A percentile compares a stretch with the other conserved stretches of the same genome.
These are phyloP conservation scores for Rutilus rutilus DNA, from an alignment of 2,113 vertebrate genomes.

Conservation along the genomic window DNA sequence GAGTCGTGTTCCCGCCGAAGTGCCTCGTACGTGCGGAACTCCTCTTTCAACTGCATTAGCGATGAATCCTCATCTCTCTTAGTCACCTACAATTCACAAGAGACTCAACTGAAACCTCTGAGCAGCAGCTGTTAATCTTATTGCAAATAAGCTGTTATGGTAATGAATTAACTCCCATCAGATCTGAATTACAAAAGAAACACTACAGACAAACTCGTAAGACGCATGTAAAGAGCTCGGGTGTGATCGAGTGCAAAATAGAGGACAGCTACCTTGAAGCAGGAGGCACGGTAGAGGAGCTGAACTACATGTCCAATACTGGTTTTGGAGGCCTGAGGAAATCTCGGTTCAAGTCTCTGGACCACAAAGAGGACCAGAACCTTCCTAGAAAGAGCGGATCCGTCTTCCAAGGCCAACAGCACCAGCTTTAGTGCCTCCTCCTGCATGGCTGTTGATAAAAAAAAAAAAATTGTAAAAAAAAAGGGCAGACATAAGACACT, in stretches of 20 bases:
- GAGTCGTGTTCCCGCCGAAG: constrained; percentile 96
- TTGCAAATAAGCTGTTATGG: background rate
- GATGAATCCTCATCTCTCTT: constrained; percentile 98
- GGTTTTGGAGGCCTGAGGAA: constrained; percentile 97
- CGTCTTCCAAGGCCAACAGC: constrained; percentile 93
- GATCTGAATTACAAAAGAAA: background rate
- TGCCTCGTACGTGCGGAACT: constrained; percentile 95
- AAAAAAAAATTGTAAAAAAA: background rate
- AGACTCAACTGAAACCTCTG: background rate
- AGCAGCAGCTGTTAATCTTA: background rate
- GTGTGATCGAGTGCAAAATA: background rate
- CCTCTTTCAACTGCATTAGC: constrained; percentile 97
- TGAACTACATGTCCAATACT: constrained; percentile 99
- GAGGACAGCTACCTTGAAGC: constrained; percentile 88
- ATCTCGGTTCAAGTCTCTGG: constrained; percentile 94
- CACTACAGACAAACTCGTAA: background rate
- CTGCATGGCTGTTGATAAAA: constrained; percentile 87
- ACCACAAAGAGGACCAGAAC: constrained; percentile 98
- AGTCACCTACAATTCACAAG: constrained; percentile 82
- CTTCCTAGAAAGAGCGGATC: constrained; percentile 94
- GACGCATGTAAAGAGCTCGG: background rate
- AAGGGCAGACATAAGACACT: background rate
- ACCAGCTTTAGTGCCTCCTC: constrained; percentile 97
- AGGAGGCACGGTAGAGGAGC: constrained; percentile 96
- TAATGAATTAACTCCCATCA: background rate